A percentile compares a stretch with the other conserved stretches of the same genome.
These are phyloP conservation scores for Ciconia nigra DNA, from an alignment of 2,797 vertebrate genomes.

Conservation along the genomic window DNA sequence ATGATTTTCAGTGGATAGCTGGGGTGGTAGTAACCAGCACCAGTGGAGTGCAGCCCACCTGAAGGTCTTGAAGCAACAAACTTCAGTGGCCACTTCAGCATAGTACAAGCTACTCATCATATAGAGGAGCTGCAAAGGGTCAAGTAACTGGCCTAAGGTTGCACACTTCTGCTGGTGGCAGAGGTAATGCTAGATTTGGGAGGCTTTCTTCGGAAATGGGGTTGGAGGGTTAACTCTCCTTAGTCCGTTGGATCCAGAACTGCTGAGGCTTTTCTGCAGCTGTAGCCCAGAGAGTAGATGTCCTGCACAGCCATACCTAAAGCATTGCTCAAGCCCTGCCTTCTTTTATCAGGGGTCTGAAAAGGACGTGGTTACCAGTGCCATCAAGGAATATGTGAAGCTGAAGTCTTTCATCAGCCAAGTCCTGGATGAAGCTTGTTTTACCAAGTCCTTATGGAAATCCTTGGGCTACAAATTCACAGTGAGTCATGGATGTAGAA, in stretches of 20 bases:
- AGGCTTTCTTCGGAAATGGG: not conserved
- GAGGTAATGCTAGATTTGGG: not conserved
- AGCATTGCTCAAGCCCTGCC: not conserved
- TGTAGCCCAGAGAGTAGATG: not conserved
- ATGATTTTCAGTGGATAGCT: not conserved
- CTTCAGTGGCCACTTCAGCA: not conserved
- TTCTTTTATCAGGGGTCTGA: not conserved
- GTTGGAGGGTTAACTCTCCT: not conserved
- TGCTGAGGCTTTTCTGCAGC: not conserved
- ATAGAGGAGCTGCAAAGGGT: not conserved
- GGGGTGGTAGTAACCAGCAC: not conserved
- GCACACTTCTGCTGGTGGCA: not conserved
- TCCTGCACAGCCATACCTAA: not conserved
- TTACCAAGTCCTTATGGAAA: constrained; percentile 73
- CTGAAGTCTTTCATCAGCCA: constrained; percentile 69
- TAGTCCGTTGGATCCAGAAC: not conserved
- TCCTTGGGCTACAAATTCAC: constrained; percentile 57
- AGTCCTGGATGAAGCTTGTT: constrained; percentile 72
- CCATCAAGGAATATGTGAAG: constrained; percentile 33
- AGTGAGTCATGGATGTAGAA: constrained; percentile 24
- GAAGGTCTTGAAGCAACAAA: not conserved
- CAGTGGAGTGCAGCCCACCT: not conserved
- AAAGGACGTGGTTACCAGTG: not conserved
- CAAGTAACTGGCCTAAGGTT: not conserved
- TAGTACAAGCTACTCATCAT: not conserved